Base-by-base conservation (phyloP, 2,797 vertebrate genomes). In the Sebastes taczanowskii region DNA sequence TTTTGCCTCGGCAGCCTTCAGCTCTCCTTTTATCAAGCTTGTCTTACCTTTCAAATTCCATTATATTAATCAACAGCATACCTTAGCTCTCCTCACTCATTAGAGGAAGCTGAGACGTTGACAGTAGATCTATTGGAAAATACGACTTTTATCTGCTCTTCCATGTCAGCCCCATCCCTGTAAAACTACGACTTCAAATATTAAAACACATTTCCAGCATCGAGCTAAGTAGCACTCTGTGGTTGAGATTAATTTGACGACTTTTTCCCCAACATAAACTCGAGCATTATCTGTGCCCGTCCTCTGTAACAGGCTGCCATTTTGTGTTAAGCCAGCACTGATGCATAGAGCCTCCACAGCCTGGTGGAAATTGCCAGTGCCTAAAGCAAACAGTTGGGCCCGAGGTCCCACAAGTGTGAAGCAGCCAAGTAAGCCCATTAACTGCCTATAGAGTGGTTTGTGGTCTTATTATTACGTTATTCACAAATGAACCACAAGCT, bases 391-490 rank as follows among this genome's bases (percentile, higher is more conserved):
- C 91, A 93, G 85, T 71, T 22, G 86, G 67, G 69, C 89, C 74
- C 22, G 9, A 72, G 82, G 89, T 94, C 93, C 92, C 93, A 91
- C 81, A 90, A 89, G 90, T 84, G 72, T 67, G 86, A 80, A 42
- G 89, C 89, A 89, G 89, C 90, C 90, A 89, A 93, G 89, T 87
- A 86, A 91, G 91, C 84, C 92, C 88, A 92, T 94, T 92, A 92
- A 89, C 84, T 87, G 89, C 88, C 87, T 91, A 87, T 90, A 78
- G 86, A 90, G 91, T 78, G 77, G 80, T 85, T 81, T 89, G 85
- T 82, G 85, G 68, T 82, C 74, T 87, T 82, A 74, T 87, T 79
- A 53, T 72, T 74, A 70, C 42, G 14, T 30, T 67, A 23, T 83
- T 71, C 83, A 82, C 86, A 92, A 88, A 89, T 86, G 80, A 83